Conservation (phyloP, 1,140 invertebrate genomes). For the Euwallacea fornicatus region DNA sequence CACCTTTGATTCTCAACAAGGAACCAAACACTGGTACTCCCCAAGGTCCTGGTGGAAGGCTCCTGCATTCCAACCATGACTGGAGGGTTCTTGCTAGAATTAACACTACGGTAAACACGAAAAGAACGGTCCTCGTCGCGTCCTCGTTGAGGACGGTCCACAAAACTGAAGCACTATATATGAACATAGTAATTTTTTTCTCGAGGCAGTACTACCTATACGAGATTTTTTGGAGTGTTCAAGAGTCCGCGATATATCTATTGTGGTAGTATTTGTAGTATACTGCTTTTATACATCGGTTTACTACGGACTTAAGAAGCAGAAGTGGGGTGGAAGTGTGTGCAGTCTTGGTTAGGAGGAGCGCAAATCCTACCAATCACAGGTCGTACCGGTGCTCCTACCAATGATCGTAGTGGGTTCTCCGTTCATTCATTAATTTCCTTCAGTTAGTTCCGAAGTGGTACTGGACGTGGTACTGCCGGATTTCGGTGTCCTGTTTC, state of each 20-base stretch:
- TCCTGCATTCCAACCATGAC: conserved; percentile 58
- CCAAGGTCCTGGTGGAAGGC: conserved; percentile 82
- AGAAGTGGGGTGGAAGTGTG: conserved; percentile 38
- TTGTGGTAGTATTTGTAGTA: conserved; percentile 43
- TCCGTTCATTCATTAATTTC: conserved; percentile 46
- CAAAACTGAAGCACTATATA: conserved; percentile 47
- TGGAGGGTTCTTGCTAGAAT: conserved; percentile 56
- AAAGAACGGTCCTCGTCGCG: conserved; percentile 46
- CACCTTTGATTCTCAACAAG: conserved; percentile 74
- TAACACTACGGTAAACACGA: conserved; percentile 62
- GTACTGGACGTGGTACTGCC: conserved; percentile 20
- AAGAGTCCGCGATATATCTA: conserved; percentile 36
- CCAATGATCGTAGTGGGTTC: conserved; percentile 31
- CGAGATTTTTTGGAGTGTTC: conserved; percentile 32
- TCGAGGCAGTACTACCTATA: conserved; percentile 14
- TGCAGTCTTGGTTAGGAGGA: conserved; percentile 44
- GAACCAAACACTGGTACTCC: conserved; percentile 81
- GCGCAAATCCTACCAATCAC: conserved; percentile 40
- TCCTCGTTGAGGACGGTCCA: conserved; percentile 45
- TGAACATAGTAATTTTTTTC: conserved; percentile 46
- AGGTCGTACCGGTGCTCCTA: conserved; percentile 27
- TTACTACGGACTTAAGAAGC: conserved; percentile 44
- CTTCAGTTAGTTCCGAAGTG: conserved; percentile 31
- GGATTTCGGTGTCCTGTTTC: conserved; percentile 24
- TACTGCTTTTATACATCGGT: conserved; percentile 46